Conservation (phyloP, 2,113 vertebrate species). For the Pollachius pollachius region DNA sequence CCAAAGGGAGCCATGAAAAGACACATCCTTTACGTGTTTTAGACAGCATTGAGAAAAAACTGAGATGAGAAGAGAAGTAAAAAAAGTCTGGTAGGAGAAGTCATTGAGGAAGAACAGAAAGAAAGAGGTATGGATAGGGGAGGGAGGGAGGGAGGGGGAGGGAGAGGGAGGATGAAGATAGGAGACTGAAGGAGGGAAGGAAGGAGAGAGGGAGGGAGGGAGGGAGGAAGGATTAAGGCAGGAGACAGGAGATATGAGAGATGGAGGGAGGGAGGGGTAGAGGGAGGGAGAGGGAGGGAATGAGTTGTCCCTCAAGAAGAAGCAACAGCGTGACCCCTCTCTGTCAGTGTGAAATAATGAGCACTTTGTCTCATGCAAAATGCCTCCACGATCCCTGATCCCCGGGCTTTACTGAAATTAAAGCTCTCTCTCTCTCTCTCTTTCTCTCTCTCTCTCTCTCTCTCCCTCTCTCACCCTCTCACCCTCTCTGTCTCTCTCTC, state of each 20-base stretch:
- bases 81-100: background rate
- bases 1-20: constrained; percentile 64
- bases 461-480: constrained; percentile 8
- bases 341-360: constrained; percentile 68
- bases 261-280: too few relatives aligned
- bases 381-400: constrained; percentile 58
- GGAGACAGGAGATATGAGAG: background rate
- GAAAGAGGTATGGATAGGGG: background rate
- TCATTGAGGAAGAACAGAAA: background rate
- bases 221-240: background rate
- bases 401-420: constrained; percentile 57
- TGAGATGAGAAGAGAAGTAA: background rate
- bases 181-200: constrained; percentile 12
- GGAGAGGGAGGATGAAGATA: background rate
- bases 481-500: background rate
- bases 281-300: background rate
- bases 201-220: constrained; percentile 18
- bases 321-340: constrained; percentile 47
- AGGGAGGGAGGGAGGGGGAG: background rate
- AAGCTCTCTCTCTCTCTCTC: constrained; percentile 30
- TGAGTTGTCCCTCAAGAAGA: constrained; percentile 36
- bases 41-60: constrained; percentile 27
- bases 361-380: constrained; percentile 62
- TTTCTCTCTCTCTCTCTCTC: constrained; percentile 24
- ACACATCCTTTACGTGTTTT: constrained; percentile 38